These are phyloP conservation scores for Peromyscus polionotus DNA, from an alignment of 2,113 vertebrate genomes.

Conservation along the genomic window DNA sequence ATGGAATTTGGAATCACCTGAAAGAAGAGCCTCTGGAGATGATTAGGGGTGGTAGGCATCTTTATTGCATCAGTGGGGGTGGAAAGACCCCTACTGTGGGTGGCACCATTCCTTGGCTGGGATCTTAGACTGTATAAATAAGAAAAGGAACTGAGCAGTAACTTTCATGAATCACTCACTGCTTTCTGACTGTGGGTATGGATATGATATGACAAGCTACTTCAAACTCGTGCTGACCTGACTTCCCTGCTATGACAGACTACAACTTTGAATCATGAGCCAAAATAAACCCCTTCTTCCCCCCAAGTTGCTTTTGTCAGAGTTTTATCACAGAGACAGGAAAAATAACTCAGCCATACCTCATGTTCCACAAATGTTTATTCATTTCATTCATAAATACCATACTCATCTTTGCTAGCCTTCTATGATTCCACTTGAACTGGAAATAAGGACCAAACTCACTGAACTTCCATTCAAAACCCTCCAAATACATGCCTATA, in stretches of 20 bases:
- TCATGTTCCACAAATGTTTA: not conserved
- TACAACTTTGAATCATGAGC: not conserved
- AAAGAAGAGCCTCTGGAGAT: not conserved
- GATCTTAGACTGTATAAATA: not conserved
- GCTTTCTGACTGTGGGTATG: not conserved
- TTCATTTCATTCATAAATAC: not conserved
- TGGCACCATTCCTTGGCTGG: not conserved
- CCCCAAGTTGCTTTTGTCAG: not conserved
- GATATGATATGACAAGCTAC: not conserved
- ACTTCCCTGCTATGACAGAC: not conserved
- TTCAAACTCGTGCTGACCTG: not conserved
- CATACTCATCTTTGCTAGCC: not conserved
- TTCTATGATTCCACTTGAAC: not conserved
- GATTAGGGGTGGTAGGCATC: not conserved
- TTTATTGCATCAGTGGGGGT: no score
- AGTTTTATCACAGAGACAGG: not conserved
- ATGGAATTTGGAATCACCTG: not conserved
- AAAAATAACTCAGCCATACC: not conserved
- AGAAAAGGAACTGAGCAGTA: not conserved
- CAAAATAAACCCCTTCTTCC: not conserved
- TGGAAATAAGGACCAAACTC: constrained; percentile 46
- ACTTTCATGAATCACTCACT: not conserved
- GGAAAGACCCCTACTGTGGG: no score
- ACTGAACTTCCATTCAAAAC: not conserved
- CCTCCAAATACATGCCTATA: not conserved